Conservation (phyloP, 1,140 invertebrate genomes). For the Drosophila nannoptera region DNA sequence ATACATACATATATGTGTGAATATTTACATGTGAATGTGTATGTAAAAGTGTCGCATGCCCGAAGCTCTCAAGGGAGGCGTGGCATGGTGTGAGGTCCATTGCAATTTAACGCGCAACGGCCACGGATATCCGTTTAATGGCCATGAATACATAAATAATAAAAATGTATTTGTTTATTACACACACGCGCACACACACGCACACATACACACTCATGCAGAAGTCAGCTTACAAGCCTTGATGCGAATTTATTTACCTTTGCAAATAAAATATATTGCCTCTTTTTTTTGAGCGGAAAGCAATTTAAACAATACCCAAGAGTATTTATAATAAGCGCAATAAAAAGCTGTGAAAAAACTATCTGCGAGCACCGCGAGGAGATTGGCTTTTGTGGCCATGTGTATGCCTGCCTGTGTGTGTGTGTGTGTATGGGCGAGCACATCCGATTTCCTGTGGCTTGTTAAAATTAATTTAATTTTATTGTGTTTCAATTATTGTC, state of each 20-base stretch:
- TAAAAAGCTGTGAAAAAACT: conserved; percentile 61
- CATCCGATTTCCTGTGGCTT: conserved; percentile 73
- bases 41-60: background rate
- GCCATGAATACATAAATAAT: conserved; percentile 77
- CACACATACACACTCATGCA: conserved; percentile 11
- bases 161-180: conserved; percentile 76
- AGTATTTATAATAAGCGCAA: conserved; percentile 69
- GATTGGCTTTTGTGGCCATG: conserved; percentile 59
- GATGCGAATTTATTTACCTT: conserved; percentile 71
- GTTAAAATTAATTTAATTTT: conserved; percentile 75
- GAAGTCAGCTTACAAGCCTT: conserved; percentile 55
- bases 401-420: conserved; percentile 3
- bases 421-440: conserved; percentile 25
- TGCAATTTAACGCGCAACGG: conserved; percentile 74
- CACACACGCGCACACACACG: conserved; percentile 32
- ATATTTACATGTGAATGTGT: background rate
- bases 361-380: conserved; percentile 47
- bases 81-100: conserved; percentile 15
- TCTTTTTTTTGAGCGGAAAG: conserved; percentile 56
- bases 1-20: background rate
- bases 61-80: background rate
- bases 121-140: conserved; percentile 76
- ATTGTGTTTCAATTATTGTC: conserved; percentile 72
- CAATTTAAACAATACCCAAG: conserved; percentile 73
- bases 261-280: conserved; percentile 69